These are phyloP conservation scores for Sarcophilus harrisii DNA, from an alignment of 2,797 vertebrate genomes.

Conservation along the genomic window DNA sequence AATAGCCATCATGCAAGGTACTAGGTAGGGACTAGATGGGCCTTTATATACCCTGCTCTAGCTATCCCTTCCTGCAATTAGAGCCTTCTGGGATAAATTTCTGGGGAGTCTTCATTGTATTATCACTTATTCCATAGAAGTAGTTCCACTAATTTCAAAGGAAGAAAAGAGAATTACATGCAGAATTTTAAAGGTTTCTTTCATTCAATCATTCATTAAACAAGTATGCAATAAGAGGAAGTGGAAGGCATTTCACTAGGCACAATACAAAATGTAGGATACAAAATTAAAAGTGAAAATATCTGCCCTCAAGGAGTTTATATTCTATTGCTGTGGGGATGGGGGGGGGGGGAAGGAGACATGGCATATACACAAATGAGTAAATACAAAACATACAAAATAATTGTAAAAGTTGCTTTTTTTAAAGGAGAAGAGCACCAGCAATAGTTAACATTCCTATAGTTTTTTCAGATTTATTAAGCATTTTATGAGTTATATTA, in stretches of 20 bases:
- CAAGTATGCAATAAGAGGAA: too few species aligned
- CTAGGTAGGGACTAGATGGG: neutral
- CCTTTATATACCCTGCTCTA: neutral
- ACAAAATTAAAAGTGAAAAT: neutral
- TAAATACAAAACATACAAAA: neutral
- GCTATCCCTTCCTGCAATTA: neutral
- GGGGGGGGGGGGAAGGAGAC: neutral
- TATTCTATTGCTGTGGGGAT: neutral
- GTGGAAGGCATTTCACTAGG: neutral
- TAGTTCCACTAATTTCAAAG: neutral
- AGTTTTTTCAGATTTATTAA: neutral
- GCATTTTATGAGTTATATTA: neutral
- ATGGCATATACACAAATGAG: neutral
- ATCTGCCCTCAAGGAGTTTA: neutral
- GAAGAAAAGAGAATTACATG: neutral
- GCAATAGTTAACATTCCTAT: neutral
- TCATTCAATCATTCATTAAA: neutral
- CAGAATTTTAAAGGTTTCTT: neutral
- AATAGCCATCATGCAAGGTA: neutral
- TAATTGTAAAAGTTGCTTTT: neutral
- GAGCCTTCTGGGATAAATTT: neutral
- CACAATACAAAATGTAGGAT: neutral
- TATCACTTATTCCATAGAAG: neutral
- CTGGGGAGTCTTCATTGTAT: neutral
- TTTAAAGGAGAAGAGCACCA: neutral